phyloP scores from a whole-genome alignment of 2,888 invertebrate genomes.

The Acholoe squamosa region DNA sequence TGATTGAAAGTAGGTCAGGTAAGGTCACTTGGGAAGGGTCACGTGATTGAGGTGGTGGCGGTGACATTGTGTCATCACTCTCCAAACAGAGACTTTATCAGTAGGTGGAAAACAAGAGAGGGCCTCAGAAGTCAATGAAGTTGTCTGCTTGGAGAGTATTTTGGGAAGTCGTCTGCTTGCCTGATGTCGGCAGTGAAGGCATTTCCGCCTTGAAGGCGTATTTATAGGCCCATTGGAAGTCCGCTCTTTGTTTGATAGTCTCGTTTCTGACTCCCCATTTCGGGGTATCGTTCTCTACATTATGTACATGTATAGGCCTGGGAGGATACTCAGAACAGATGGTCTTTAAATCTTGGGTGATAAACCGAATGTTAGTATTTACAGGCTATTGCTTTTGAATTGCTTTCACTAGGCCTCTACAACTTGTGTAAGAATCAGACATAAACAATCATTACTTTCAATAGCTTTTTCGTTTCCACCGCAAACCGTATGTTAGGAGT shows the following conservation, averaged over 20 bases:
- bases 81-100: background rate
- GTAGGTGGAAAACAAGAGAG: background rate
- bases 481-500: too few relatives aligned
- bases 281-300: too few relatives aligned
- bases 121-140: background rate
- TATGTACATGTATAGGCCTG: background rate
- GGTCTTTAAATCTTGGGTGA: too few relatives aligned
- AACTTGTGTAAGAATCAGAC: too few relatives aligned
- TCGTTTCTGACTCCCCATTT: too few relatives aligned
- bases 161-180: too few relatives aligned
- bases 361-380: too few relatives aligned
- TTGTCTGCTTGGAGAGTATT: too few relatives aligned
- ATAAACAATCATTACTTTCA: too few relatives aligned
- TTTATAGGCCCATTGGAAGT: background rate
- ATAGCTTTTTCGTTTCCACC: too few relatives aligned
- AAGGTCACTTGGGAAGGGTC: background rate
- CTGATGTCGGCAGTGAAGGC: background rate
- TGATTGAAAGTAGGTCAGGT: conserved; percentile 33
- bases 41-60: background rate
- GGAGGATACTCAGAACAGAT: background rate
- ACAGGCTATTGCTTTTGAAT: too few relatives aligned
- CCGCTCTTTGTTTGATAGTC: background rate
- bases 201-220: background rate
- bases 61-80: background rate
- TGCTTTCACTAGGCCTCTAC: too few relatives aligned